Evolutionary conservation across 1,140 invertebrate genomes (phyloP), one percentile per base, ranked within the genome.

Genomic region (Parapsyche elsis): DNA sequence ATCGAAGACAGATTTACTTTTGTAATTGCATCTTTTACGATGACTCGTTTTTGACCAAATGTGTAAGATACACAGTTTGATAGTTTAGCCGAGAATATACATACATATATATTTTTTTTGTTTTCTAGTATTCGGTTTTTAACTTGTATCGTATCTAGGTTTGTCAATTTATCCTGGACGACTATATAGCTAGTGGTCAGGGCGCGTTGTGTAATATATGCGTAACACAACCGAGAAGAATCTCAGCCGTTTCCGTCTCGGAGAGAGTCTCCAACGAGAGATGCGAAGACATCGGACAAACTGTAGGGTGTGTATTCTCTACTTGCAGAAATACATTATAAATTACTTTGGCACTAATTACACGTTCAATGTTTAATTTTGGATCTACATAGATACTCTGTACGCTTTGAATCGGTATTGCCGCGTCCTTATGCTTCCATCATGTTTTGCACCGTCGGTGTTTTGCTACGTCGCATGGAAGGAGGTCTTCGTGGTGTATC

Each of bases 101-200:
- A n/a, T n/a, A n/a, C n/a, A 16, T 64, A 19, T 64, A 9, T 24
- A 24, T 64, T n/a, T 70, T 1, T 23, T n/a, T 70, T 70, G 10
- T 70, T 70, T 16, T 12, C 19, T 30, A 23, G 9, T n/a, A 30
- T 7, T 70, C 19, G 16, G 12, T 30, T 71, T 19, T 71, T 44
- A 38, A 7, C 16, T 46, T 5, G 38, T 75, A 26, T 71, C 12
- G 10, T 19, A 80, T 74, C 16, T 53, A 89, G 88, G 95, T 98
- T 57, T 98, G 96, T 79, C 98, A 99, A 85, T 99, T 97, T 86
- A 98, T 99, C 84, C 86, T 99, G 67, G 98, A 99, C 86, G 95
- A 98, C 85, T 98, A 96, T 85, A 93, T 98, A 19, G 91, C 92
- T n/a, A 94, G 92, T 0, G 94, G 94, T 0, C 93, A 95, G 87